Evolutionary conservation across 2,113 vertebrate species (phyloP).

Genomic region (Acanthisitta chloris): DNA sequence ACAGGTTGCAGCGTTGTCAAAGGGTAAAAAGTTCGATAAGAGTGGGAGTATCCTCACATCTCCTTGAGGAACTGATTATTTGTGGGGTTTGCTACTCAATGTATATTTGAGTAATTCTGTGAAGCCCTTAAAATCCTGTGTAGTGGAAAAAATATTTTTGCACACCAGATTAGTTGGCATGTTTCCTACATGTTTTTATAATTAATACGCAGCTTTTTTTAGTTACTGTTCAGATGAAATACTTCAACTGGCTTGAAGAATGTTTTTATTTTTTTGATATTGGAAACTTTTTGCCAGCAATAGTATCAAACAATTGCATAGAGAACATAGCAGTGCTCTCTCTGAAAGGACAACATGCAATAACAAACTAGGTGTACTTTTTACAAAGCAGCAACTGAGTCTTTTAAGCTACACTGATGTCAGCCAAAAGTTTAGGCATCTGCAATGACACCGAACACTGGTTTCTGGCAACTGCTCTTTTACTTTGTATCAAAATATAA

Average conservation of each 20-base stretch:
- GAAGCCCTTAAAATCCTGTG: slow-evolving; percentile 79
- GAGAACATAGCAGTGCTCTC: slow-evolving; percentile 57
- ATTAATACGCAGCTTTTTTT: slow-evolving; percentile 72
- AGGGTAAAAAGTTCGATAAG: slow-evolving; percentile 98
- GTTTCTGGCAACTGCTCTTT: slow-evolving; percentile 66
- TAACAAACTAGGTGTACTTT: slow-evolving; percentile 66
- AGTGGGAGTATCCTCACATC: slow-evolving; percentile 90
- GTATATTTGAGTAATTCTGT: slow-evolving; percentile 76
- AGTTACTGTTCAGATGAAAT: slow-evolving; percentile 73
- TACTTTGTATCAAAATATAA: slow-evolving; percentile 64
- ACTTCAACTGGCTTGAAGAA: slow-evolving; percentile 85
- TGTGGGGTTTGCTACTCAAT: slow-evolving; percentile 51
- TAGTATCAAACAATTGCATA: slow-evolving; percentile 68
- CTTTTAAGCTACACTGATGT: slow-evolving; percentile 46
- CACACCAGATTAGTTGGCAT: slow-evolving; percentile 70
- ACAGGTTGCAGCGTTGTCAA: slow-evolving; percentile 95
- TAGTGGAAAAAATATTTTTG: slow-evolving; percentile 75
- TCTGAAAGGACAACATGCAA: slow-evolving; percentile 74
- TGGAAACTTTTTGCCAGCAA: slow-evolving; percentile 75
- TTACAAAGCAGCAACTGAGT: slow-evolving; percentile 36
- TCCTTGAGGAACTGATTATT: slow-evolving; percentile 78
- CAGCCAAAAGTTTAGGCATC: slow-evolving; percentile 50
- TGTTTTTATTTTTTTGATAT: slow-evolving; percentile 75
- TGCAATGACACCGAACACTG: slow-evolving; percentile 43
- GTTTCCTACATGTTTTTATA: slow-evolving; percentile 80